Evolutionary conservation across 2,888 invertebrate species (phyloP), one percentile per base, ranked within the genome.

Genomic region (Epinotia nisella): DNA sequence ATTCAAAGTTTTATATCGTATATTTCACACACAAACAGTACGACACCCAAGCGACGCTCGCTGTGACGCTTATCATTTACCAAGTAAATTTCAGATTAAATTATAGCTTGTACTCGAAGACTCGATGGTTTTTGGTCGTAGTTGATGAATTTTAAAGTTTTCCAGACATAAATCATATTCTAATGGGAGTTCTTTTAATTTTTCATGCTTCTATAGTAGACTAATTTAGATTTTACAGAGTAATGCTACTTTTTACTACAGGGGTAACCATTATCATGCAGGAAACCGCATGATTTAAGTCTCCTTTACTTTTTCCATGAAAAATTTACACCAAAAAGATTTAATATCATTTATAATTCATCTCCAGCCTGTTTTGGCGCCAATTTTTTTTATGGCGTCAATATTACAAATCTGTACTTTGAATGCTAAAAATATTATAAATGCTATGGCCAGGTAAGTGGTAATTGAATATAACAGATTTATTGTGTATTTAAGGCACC

Each of bases 401-500:
- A n/a, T 17, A n/a, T 10, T n/a, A 29, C 3, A n/a, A n/a, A n/a
- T 53, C 13, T 13, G 13, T 19, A 9, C 17, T 21, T 19, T 51
- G 24, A 11, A 15, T 29, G 10, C 35, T 35, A 35, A 9, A 66
- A 15, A 9, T 9, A 13, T 24, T 21, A n/a, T 51, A 51, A 11
- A 15, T 29, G 10, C 0, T 10, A 60, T n/a, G 19, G 21, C n/a
- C 21, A 61, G 1, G 1, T 15, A 61, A 13, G 19, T 15, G 15
- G 1, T 45, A n/a, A n/a, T 45, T 41, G 7, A 19, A 29, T 59
- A 21, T 68, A 51, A 17, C 1, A 59, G 11, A 1, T 39, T 56
- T 61, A 62, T 51, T 29, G 3, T 58, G 17, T 70, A 60, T 81
- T 82, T 65, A 67, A 93, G 93, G 92, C 70, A 94, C 88, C 75